These are phyloP conservation scores for Tonatia bakeri DNA, from an alignment of 2,113 vertebrate genomes.

Conservation along the genomic window DNA sequence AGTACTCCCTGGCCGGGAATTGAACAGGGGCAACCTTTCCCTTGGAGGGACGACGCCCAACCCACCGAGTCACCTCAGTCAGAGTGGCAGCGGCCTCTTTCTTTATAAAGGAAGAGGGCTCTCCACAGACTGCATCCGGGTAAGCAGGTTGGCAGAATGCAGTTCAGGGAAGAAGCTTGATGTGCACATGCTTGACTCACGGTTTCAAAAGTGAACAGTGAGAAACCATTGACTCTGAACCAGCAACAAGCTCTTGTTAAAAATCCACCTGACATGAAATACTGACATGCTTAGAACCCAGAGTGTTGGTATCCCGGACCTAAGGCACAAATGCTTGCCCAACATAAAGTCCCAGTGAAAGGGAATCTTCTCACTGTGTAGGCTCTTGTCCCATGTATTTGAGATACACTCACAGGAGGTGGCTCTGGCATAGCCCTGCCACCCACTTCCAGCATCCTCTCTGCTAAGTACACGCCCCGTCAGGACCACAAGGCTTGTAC, in stretches of 20 bases:
- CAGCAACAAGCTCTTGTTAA: background rate
- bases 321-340: background rate
- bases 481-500: slow-evolving; percentile 69
- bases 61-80: no score
- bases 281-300: background rate
- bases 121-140: background rate
- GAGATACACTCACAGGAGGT: background rate
- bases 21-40: no score
- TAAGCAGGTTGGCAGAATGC: background rate
- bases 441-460: background rate
- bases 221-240: background rate
- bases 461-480: background rate
- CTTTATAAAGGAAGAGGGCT: background rate
- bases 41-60: no score
- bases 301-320: background rate
- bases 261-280: background rate
- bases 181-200: background rate
- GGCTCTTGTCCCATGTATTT: background rate
- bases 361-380: background rate
- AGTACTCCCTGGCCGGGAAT: no score
- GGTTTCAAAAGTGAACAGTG: background rate
- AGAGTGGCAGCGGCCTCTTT: background rate
- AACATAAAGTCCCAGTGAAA: background rate
- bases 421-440: background rate
- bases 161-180: background rate